Conservation (phyloP, 2,113 vertebrate genomes). For the Peromyscus maniculatus region DNA sequence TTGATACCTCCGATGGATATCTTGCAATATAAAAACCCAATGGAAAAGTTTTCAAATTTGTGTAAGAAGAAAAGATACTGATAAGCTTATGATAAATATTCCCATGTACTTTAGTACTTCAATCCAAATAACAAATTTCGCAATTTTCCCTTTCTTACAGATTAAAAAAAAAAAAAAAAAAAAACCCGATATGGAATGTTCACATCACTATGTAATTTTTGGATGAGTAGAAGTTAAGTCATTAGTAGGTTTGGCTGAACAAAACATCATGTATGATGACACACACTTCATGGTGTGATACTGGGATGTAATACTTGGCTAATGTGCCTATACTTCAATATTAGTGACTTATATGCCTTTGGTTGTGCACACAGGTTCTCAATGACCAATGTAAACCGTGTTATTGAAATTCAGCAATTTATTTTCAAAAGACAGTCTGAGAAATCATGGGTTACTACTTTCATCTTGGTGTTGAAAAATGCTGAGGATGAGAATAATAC, state of each 20-base stretch:
- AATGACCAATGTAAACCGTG: not conserved
- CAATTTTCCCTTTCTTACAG: not conserved
- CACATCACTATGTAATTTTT: not conserved
- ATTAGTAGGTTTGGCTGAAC: constrained; percentile 43
- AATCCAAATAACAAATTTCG: not conserved
- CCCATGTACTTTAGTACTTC: not conserved
- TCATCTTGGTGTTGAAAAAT: constrained; percentile 48
- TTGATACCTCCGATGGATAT: not conserved
- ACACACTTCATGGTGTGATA: not conserved
- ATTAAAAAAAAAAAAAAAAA: not conserved
- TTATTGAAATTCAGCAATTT: constrained; percentile 58
- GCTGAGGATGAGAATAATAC: not conserved
- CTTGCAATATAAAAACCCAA: not conserved
- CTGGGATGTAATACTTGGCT: constrained; percentile 18
- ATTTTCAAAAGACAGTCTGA: constrained; percentile 41
- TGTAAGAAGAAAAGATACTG: not conserved
- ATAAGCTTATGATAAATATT: not conserved
- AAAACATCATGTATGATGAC: constrained; percentile 1
- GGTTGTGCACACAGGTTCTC: not conserved
- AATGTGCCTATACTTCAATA: not conserved
- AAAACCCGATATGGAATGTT: not conserved
- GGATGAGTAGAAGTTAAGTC: constrained; percentile 40
- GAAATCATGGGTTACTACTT: not conserved
- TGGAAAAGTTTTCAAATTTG: constrained; percentile 39
- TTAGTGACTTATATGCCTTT: not conserved